Conservation (phyloP, 2,797 vertebrate genomes). For the Philypnodon macrostomus region DNA sequence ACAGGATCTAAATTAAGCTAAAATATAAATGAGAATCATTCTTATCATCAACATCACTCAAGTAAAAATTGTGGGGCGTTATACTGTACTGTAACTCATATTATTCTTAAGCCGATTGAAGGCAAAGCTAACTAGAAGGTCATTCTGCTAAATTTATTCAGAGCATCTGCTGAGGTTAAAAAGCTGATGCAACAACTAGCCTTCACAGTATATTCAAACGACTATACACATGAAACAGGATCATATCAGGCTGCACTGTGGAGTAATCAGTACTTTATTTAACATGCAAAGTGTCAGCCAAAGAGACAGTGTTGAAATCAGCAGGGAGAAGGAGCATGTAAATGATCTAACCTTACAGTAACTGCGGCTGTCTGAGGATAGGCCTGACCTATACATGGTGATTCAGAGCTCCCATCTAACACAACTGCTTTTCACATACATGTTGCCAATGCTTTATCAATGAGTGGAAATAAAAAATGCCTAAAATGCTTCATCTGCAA, state of each 20-base stretch:
- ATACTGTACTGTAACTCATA: too few relatives aligned
- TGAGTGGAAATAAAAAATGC: slow-evolving; percentile 1
- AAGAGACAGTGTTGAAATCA: slow-evolving; percentile 27
- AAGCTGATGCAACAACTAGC: slow-evolving; percentile 4
- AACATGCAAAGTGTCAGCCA: slow-evolving; percentile 51
- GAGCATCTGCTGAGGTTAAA: slow-evolving; percentile 13
- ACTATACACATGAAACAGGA: slow-evolving; percentile 7
- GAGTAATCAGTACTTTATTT: slow-evolving; percentile 16
- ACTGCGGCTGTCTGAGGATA: slow-evolving; percentile 19
- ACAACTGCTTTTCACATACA: not conserved
- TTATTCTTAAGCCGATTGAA: too few relatives aligned
- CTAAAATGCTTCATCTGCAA: slow-evolving; percentile 37
- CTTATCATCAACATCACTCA: too few relatives aligned
- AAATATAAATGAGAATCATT: too few relatives aligned
- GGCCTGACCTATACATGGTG: slow-evolving; percentile 19
- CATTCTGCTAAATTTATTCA: not conserved
- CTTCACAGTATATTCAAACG: slow-evolving; percentile 3
- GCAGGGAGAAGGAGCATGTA: slow-evolving; percentile 28
- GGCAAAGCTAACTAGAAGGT: too few relatives aligned
- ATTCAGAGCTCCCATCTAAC: slow-evolving; percentile 48
- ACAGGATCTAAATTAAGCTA: too few relatives aligned
- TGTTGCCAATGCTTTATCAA: not conserved
- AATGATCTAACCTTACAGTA: slow-evolving; percentile 51
- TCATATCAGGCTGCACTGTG: slow-evolving; percentile 28
- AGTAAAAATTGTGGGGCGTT: too few relatives aligned